phyloP scores from a whole-genome alignment of 2,888 invertebrate genomes.

The Brachycybe producta region DNA sequence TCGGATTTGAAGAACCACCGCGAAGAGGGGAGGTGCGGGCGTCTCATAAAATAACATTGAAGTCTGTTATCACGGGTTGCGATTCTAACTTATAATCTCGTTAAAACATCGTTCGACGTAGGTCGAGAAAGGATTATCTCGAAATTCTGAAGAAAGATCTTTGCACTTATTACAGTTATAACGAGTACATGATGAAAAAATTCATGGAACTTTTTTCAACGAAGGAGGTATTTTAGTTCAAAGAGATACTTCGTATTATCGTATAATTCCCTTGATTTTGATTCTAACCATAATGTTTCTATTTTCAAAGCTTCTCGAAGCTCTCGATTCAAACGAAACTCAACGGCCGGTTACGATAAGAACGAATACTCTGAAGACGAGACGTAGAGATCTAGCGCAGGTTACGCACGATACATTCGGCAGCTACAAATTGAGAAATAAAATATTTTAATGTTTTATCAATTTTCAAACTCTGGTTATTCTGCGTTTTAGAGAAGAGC shows the following conservation, averaged over 20 bases:
- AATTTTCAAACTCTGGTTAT: too few relatives aligned
- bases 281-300: too few relatives aligned
- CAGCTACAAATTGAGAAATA: too few relatives aligned
- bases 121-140: constrained; percentile 67
- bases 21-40: constrained; percentile 32
- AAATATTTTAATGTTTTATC: too few relatives aligned
- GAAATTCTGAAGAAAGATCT: constrained; percentile 67
- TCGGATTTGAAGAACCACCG: constrained; percentile 52
- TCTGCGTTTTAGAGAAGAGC: too few relatives aligned
- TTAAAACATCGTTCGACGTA: constrained; percentile 28
- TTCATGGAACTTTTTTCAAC: constrained; percentile 80
- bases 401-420: too few relatives aligned
- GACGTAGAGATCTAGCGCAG: constrained; percentile 83
- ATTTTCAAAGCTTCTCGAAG: constrained; percentile 56
- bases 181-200: constrained; percentile 84
- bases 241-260: constrained; percentile 26
- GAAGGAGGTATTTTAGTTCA: constrained; percentile 41
- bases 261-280: constrained; percentile 31
- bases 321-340: constrained; percentile 90
- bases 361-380: constrained; percentile 78
- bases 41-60: too few relatives aligned
- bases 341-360: constrained; percentile 89
- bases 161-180: constrained; percentile 91
- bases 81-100: not conserved
- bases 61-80: not conserved